phyloP scores from a whole-genome alignment of 2,888 invertebrate species.

The Parnassius apollo region DNA sequence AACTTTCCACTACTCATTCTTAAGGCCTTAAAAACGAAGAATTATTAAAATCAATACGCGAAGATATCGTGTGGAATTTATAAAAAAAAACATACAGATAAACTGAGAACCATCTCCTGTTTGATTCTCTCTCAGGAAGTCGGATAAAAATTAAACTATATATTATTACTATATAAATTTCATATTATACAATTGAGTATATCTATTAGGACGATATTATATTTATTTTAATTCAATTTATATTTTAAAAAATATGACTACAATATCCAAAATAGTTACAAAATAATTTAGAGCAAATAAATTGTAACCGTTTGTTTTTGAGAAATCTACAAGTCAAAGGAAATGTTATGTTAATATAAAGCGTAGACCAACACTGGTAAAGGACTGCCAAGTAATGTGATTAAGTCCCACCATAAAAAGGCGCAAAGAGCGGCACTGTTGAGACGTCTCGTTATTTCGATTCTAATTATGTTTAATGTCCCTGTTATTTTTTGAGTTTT shows the following conservation, averaged over 20 bases:
- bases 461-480: constrained; percentile 78
- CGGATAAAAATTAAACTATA: no score
- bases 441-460: constrained; percentile 74
- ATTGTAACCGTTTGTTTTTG: not conserved
- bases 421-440: constrained; percentile 50
- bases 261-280: not conserved
- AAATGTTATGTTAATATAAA: constrained; percentile 14
- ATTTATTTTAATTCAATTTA: no score
- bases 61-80: no score
- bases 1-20: no score
- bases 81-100: no score
- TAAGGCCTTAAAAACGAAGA: no score
- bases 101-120: no score
- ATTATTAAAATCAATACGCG: no score
- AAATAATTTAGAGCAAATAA: not conserved
- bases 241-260: not conserved
- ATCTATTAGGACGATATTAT: no score
- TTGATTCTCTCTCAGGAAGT: no score
- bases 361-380: constrained; percentile 27
- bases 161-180: no score
- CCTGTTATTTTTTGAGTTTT: constrained; percentile 78
- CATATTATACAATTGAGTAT: no score
- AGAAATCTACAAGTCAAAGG: not conserved
- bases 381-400: constrained; percentile 30
- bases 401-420: constrained; percentile 40